Conservation (phyloP, 2,797 vertebrate genomes). For the Alca torda region DNA sequence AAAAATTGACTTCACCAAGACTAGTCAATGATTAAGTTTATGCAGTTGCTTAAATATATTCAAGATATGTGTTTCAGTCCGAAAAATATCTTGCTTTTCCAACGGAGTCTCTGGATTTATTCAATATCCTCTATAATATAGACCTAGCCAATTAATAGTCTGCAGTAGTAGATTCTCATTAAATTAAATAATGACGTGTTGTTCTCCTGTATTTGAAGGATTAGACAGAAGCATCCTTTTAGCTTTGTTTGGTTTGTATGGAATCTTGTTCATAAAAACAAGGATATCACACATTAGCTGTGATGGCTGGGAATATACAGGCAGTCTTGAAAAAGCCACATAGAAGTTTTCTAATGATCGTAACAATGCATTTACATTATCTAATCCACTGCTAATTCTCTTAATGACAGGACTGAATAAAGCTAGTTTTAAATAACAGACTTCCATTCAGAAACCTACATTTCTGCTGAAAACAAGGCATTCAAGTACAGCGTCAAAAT, state of each 20-base stretch:
- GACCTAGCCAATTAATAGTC: neutral
- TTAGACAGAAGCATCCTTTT: neutral
- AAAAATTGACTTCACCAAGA: neutral
- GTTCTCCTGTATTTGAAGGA: neutral
- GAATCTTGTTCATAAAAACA: neutral
- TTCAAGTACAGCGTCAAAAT: neutral
- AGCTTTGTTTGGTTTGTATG: neutral
- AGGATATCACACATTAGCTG: neutral
- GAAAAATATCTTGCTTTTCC: neutral
- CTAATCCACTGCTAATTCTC: constrained; percentile 15
- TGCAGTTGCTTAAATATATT: neutral
- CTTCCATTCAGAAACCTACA: neutral
- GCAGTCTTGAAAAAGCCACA: neutral
- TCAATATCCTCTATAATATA: neutral
- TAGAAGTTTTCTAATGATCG: neutral
- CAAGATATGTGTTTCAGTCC: neutral
- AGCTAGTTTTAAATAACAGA: neutral
- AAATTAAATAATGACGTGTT: neutral
- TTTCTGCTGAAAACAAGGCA: neutral
- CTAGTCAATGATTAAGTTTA: neutral
- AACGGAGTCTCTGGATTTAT: neutral
- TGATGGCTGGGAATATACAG: neutral
- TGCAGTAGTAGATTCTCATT: neutral
- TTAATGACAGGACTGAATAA: neutral
- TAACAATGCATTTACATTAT: neutral